Conservation (phyloP, 1,140 invertebrate genomes). For the Drosophila paulistorum region DNA sequence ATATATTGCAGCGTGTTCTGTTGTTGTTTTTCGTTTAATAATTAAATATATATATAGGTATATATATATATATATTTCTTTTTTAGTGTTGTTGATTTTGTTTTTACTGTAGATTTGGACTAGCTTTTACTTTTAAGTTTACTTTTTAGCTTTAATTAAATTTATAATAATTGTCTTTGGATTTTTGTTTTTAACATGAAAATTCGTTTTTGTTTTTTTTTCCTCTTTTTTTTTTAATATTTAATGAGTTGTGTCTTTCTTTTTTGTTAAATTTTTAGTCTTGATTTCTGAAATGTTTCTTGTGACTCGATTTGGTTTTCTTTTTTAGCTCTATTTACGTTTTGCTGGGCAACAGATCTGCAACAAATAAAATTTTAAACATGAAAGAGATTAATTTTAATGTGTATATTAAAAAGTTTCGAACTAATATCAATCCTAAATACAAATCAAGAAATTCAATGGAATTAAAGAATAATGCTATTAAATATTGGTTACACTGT, state of each 20-base stretch:
- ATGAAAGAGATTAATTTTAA: neutral
- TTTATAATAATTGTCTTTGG: constrained; percentile 51
- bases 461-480: too few species aligned
- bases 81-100: constrained; percentile 30
- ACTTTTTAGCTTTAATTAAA: constrained; percentile 40
- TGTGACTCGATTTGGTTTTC: constrained; percentile 28
- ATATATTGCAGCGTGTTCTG: constrained; percentile 61
- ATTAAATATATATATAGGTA: constrained; percentile 47
- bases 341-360: constrained; percentile 48
- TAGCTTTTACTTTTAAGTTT: constrained; percentile 63
- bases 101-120: constrained; percentile 71
- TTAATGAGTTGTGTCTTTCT: constrained; percentile 35
- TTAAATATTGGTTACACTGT: too few species aligned
- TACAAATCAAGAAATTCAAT: too few species aligned
- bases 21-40: constrained; percentile 36
- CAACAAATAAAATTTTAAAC: neutral
- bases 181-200: constrained; percentile 49
- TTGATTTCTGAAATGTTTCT: constrained; percentile 28
- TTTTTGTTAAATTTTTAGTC: constrained; percentile 10
- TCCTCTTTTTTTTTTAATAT: constrained; percentile 20
- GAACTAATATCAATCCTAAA: too few species aligned
- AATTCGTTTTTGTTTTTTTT: constrained; percentile 46
- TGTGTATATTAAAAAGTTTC: too few species aligned
- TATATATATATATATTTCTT: constrained; percentile 26
- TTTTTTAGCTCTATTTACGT: constrained; percentile 39